Evolutionary conservation across 2,113 vertebrate genomes (phyloP).

Genomic region (Ochotona princeps): DNA sequence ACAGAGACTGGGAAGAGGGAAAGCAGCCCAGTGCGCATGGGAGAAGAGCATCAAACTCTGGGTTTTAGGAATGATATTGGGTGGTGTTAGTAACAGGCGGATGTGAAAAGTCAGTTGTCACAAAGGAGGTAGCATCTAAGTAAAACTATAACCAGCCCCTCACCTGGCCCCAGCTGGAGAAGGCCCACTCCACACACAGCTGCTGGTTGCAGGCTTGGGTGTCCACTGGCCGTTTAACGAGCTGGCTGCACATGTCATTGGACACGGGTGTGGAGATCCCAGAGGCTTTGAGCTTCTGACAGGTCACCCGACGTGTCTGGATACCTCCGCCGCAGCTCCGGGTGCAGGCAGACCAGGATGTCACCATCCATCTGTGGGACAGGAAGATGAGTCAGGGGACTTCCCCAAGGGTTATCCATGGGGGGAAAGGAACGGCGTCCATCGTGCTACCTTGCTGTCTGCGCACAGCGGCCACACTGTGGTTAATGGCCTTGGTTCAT

Average conservation of each 20-base stretch:
- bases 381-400: slow-evolving; percentile 36
- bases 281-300: slow-evolving; percentile 86
- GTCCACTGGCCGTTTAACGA: slow-evolving; percentile 89
- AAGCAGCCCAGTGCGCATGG: not conserved
- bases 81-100: not conserved
- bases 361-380: slow-evolving; percentile 91
- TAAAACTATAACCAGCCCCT: slow-evolving; percentile 66
- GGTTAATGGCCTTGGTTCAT: not conserved
- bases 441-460: not conserved
- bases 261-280: slow-evolving; percentile 84
- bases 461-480: not conserved
- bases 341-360: slow-evolving; percentile 93
- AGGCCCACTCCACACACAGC: slow-evolving; percentile 91
- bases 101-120: not conserved
- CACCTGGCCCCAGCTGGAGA: slow-evolving; percentile 92
- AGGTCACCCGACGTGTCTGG: slow-evolving; percentile 92
- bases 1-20: not conserved
- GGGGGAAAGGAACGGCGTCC: not conserved
- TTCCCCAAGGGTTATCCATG: not conserved
- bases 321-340: slow-evolving; percentile 92
- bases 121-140: not conserved
- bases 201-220: slow-evolving; percentile 90
- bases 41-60: not conserved
- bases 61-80: not conserved
- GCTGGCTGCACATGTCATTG: slow-evolving; percentile 83